Percentiles rank a stretch among this genome's conserved stretches.
Conservation (phyloP, 2,888 invertebrate genomes). For the Physocephala rufipes region DNA sequence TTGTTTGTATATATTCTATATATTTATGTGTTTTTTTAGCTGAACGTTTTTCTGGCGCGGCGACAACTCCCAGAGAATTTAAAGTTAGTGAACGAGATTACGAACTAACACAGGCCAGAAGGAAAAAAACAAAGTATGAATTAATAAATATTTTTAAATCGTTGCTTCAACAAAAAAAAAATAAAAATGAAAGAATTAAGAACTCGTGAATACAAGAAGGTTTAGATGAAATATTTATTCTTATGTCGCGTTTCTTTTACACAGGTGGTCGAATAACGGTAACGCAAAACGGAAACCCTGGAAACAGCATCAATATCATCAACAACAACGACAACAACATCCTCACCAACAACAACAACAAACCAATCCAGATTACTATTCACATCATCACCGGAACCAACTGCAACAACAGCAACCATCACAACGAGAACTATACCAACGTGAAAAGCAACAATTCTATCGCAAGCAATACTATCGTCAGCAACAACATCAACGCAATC, state of each 20-base stretch:
- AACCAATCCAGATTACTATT: conserved; percentile 34
- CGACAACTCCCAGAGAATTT: neutral
- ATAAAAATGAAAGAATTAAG: neutral
- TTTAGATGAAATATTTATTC: neutral
- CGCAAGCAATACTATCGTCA: conserved; percentile 42
- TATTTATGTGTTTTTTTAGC: conserved; percentile 37
- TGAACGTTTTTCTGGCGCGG: conserved; percentile 15
- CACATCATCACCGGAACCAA: conserved; percentile 51
- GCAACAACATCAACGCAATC: conserved; percentile 32
- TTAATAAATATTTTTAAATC: too few species aligned
- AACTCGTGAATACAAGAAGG: neutral
- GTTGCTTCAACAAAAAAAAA: too few species aligned
- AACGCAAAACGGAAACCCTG: conserved; percentile 56
- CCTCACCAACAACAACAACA: conserved; percentile 32
- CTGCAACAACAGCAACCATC: conserved; percentile 42
- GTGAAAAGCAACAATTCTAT: conserved; percentile 52
- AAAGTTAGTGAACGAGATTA: conserved; percentile 53
- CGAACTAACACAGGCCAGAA: conserved; percentile 58
- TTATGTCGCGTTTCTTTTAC: too few species aligned
- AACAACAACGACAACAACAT: conserved; percentile 53
- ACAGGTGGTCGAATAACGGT: conserved; percentile 52
- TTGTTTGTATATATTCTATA: conserved; percentile 12
- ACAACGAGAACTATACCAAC: conserved; percentile 44
- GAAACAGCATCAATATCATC: conserved; percentile 53
- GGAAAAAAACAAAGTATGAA: conserved; percentile 64